Conservation (phyloP, 2,113 vertebrate genomes). For the Ciconia stormi region DNA sequence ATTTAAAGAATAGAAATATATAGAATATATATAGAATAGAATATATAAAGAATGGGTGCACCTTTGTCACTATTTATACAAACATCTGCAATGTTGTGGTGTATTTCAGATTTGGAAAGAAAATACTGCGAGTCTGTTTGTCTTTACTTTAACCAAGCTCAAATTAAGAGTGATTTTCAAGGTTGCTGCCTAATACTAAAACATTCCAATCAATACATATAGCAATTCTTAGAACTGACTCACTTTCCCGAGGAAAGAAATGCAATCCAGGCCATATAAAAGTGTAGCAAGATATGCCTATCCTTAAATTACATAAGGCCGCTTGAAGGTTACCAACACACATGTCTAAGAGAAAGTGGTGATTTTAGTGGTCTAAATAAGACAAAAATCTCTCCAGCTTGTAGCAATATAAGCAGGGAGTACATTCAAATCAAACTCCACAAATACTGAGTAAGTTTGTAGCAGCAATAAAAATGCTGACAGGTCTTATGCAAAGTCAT, state of each 20-base stretch:
- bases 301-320: background rate
- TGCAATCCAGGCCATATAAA: background rate
- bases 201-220: background rate
- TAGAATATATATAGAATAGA: no score
- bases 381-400: background rate
- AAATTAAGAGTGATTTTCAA: background rate
- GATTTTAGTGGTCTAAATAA: background rate
- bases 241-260: background rate
- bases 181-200: background rate
- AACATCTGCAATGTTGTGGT: background rate
- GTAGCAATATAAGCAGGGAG: background rate
- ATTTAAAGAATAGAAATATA: no score
- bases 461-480: background rate
- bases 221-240: background rate
- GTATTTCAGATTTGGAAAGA: background rate
- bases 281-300: background rate
- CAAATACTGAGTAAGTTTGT: background rate
- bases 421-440: background rate
- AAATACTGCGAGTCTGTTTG: background rate
- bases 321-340: background rate
- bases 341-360: background rate
- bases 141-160: background rate
- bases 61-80: background rate
- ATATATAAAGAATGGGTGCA: background rate
- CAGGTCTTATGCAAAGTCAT: background rate